phyloP scores from a whole-genome alignment of 1,140 invertebrate species.

The Drosophila watanabei region DNA sequence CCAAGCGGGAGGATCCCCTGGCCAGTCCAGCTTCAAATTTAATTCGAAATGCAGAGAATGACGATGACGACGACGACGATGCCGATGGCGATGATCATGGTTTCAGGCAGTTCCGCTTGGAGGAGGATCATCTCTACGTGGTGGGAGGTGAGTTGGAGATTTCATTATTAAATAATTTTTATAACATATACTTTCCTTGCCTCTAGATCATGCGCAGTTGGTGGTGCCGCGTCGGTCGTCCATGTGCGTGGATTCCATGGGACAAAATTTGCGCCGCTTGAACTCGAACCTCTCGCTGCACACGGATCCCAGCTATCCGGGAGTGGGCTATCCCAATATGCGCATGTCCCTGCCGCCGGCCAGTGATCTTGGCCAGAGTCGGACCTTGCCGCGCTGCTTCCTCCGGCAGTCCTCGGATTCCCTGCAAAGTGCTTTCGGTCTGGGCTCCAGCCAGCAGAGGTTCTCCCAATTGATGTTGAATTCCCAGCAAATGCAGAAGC shows the following conservation, averaged over 20 bases:
- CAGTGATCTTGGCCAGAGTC: conserved; percentile 68
- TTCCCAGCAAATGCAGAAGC: conserved; percentile 46
- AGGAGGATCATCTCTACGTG: conserved; percentile 75
- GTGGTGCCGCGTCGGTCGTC: conserved; percentile 60
- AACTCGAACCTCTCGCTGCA: conserved; percentile 80
- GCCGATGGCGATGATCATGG: conserved; percentile 66
- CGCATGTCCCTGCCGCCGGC: conserved; percentile 44
- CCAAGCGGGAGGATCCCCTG: background rate
- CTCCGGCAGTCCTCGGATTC: conserved; percentile 66
- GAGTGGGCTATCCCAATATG: conserved; percentile 14
- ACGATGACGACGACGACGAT: conserved; percentile 47
- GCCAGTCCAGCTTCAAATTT: background rate
- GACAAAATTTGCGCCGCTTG: conserved; percentile 48
- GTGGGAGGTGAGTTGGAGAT: conserved; percentile 57
- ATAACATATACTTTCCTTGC: too few species aligned
- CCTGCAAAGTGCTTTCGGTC: conserved; percentile 51
- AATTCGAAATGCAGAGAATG: background rate
- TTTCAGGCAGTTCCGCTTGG: conserved; percentile 63
- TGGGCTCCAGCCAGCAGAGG: conserved; percentile 54
- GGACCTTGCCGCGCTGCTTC: conserved; percentile 80
- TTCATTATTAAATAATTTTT: background rate
- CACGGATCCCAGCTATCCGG: conserved; percentile 48
- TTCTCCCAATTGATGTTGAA: conserved; percentile 56
- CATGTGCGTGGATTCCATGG: conserved; percentile 57
- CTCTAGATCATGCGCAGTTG: conserved; percentile 57